Percentiles rank a stretch among this genome's conserved stretches.
These are phyloP conservation scores for Smittia sp. DNA, from an alignment of 2,888 invertebrate genomes.

Conservation along the genomic window DNA sequence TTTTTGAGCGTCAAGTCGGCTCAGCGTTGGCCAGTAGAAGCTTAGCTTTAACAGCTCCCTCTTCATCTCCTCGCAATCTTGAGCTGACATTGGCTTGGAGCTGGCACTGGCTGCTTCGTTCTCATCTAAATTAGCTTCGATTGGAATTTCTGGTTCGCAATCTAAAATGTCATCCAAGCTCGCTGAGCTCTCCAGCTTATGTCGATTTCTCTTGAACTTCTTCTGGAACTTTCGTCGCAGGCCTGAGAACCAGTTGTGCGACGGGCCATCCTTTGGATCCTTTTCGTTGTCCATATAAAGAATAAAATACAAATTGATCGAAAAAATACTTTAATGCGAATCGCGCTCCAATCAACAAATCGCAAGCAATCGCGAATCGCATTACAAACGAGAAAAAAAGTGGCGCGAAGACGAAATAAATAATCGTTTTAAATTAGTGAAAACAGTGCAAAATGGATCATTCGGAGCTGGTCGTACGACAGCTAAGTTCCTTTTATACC, in stretches of 20 bases:
- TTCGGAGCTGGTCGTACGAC: slow-evolving; percentile 49
- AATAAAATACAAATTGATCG: too few relatives aligned
- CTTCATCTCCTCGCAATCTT: slow-evolving; percentile 24
- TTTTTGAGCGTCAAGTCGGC: slow-evolving; percentile 21
- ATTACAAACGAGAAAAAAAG: too few relatives aligned
- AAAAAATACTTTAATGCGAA: too few relatives aligned
- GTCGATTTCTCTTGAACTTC: slow-evolving; percentile 34
- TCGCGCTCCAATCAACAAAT: too few relatives aligned
- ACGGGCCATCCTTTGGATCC: background rate
- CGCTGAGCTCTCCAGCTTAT: background rate
- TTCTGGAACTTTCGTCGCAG: slow-evolving; percentile 24
- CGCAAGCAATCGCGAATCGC: too few relatives aligned
- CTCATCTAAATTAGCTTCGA: background rate
- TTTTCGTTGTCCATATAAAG: too few relatives aligned
- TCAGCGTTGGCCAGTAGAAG: slow-evolving; percentile 5
- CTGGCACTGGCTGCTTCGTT: background rate
- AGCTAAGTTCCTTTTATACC: background rate
- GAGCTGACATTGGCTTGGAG: background rate
- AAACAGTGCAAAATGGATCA: slow-evolving; percentile 97
- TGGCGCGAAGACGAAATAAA: too few relatives aligned
- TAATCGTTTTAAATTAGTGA: too few relatives aligned
- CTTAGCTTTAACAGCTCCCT: slow-evolving; percentile 8
- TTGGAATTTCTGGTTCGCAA: background rate
- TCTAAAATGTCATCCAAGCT: background rate
- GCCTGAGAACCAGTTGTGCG: slow-evolving; percentile 20